phyloP scores from a whole-genome alignment of 2,797 vertebrate genomes.

The Sarcoramphus papa region DNA sequence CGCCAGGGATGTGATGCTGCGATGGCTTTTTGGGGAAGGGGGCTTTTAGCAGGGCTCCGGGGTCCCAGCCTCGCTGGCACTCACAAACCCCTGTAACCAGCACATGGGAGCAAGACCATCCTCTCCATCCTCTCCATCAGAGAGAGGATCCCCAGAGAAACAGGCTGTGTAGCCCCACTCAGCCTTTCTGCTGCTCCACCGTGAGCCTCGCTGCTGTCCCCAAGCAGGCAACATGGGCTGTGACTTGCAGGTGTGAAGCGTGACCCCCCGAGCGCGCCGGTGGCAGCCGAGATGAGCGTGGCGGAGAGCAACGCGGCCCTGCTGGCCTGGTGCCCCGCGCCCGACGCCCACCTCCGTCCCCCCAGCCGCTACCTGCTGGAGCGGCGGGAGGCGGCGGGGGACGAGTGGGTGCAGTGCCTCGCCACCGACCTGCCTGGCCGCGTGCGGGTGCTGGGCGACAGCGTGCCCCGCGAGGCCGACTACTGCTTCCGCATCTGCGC shows the following conservation, averaged over 20 bases:
- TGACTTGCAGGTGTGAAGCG: slow-evolving; percentile 82
- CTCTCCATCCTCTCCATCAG: background rate
- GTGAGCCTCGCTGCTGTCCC: fast-evolving
- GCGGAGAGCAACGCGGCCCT: slow-evolving; percentile 86
- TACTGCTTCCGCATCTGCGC: slow-evolving; percentile 92
- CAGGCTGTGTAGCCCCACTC: background rate
- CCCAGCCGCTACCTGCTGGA: slow-evolving; percentile 88
- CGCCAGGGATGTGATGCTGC: fast-evolving
- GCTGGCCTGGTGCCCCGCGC: slow-evolving; percentile 87
- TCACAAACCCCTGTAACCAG: background rate
- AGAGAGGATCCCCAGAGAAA: background rate
- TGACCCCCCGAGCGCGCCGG: slow-evolving; percentile 84
- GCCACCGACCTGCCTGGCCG: slow-evolving; percentile 86
- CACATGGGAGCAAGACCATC: background rate
- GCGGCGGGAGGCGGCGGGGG: slow-evolving; percentile 81
- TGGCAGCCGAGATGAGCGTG: slow-evolving; percentile 86
- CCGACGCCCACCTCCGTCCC: slow-evolving; percentile 79
- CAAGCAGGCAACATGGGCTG: background rate
- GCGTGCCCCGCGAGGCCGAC: slow-evolving; percentile 87
- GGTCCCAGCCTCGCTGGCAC: background rate
- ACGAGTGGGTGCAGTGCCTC: slow-evolving; percentile 92
- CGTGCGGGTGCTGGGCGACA: slow-evolving; percentile 90
- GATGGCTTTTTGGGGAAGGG: background rate
- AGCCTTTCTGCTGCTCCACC: background rate
- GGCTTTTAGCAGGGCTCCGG: background rate